Percentiles rank a stretch among this genome's conserved stretches.
These are phyloP conservation scores for Limnephilus marmoratus DNA, from an alignment of 2,888 invertebrate genomes.

Conservation along the genomic window DNA sequence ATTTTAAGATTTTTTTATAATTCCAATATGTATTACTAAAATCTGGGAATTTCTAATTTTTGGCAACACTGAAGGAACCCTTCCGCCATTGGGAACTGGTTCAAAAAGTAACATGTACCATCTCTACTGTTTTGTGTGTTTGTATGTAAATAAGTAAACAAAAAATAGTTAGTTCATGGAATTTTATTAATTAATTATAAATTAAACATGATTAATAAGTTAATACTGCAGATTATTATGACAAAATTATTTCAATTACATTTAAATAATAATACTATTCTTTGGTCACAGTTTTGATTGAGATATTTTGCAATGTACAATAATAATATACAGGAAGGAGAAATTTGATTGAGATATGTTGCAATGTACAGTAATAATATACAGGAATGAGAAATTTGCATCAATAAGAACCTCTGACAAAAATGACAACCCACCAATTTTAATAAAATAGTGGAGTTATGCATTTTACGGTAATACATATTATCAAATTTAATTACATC, in stretches of 20 bases:
- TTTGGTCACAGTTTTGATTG: background rate
- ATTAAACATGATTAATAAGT: background rate
- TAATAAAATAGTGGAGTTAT: background rate
- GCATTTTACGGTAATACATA: background rate
- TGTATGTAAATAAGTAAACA: background rate
- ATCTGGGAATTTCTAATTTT: too few relatives aligned
- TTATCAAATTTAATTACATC: background rate
- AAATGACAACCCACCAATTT: background rate
- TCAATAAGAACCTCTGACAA: background rate
- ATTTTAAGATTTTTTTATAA: too few relatives aligned
- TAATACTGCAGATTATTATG: background rate
- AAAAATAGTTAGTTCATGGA: background rate
- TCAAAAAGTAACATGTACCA: too few relatives aligned
- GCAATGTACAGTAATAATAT: background rate
- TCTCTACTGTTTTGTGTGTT: too few relatives aligned
- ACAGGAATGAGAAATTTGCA: background rate
- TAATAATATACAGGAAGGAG: background rate
- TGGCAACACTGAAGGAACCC: too few relatives aligned
- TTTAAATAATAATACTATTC: background rate
- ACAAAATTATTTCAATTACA: background rate
- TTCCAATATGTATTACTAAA: too few relatives aligned
- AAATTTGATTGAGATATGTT: background rate
- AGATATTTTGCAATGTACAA: background rate
- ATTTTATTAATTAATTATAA: background rate
- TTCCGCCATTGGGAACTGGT: too few relatives aligned